Percentiles rank a stretch among this genome's conserved stretches.
Evolutionary conservation across 2,888 invertebrate species (phyloP).

Genomic region (Paralinhomoeus sp.): DNA sequence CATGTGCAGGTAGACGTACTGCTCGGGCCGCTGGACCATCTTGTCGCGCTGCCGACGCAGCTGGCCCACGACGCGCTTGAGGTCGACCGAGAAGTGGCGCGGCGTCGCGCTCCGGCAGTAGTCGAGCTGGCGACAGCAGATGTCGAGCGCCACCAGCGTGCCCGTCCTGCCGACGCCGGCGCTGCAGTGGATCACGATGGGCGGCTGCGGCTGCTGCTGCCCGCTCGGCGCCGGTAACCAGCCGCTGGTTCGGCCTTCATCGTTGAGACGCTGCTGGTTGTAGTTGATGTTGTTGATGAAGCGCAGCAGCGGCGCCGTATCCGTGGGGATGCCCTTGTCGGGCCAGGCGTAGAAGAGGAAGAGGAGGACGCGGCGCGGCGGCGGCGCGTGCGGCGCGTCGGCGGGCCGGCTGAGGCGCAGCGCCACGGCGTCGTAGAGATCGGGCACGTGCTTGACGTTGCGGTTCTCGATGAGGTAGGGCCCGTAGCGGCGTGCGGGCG

Average conservation of each 20-base stretch:
- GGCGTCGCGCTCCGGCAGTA: background rate
- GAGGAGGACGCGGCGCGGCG: background rate
- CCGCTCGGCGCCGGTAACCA: background rate
- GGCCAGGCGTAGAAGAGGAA: constrained; percentile 2
- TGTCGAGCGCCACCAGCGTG: constrained; percentile 1
- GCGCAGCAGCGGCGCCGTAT: background rate
- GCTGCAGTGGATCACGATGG: constrained; percentile 3
- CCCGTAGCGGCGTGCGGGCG: too few relatives aligned
- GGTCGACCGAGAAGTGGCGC: background rate
- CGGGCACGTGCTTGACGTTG: too few relatives aligned
- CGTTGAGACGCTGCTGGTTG: background rate
- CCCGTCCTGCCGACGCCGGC: constrained; percentile 2
- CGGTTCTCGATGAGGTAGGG: too few relatives aligned
- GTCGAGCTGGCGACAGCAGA: background rate
- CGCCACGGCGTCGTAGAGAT: too few relatives aligned
- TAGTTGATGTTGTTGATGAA: background rate
- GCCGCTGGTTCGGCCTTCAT: background rate
- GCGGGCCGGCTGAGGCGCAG: too few relatives aligned
- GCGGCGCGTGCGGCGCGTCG: background rate
- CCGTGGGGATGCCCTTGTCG: constrained; percentile 1
- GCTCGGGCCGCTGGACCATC: constrained; percentile 1
- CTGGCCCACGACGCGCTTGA: background rate
- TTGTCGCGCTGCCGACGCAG: background rate
- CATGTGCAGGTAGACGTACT: constrained; percentile 2
- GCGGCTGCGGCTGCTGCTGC: background rate